Evolutionary conservation across 2,888 invertebrate species (phyloP).

Genomic region (Calameuta filiformis): DNA sequence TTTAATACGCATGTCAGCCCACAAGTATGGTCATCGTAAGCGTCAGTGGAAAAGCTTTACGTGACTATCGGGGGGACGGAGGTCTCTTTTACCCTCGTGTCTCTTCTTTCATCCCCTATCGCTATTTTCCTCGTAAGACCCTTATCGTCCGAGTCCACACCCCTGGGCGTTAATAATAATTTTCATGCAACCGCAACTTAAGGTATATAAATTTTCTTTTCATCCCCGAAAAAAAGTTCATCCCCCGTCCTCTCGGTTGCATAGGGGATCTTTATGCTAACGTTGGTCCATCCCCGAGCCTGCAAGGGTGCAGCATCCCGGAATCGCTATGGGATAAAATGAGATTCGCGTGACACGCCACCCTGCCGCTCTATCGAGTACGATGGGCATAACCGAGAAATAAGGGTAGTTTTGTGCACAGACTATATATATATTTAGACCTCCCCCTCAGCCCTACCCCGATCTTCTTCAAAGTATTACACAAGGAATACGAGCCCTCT

Average conservation of each 20-base stretch:
- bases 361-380: background rate
- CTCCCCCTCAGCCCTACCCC: too few relatives aligned
- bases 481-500: background rate
- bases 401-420: background rate
- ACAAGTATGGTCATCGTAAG: constrained; percentile 38
- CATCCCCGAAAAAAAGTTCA: background rate
- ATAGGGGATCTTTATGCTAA: too few relatives aligned
- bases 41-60: constrained; percentile 27
- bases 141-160: constrained; percentile 55
- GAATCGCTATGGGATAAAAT: background rate
- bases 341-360: background rate
- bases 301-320: background rate
- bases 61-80: constrained; percentile 28
- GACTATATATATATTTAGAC: background rate
- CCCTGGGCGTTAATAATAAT: constrained; percentile 32
- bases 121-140: constrained; percentile 42
- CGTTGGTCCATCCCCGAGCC: too few relatives aligned
- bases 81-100: constrained; percentile 11
- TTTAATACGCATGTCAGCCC: constrained; percentile 22
- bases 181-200: constrained; percentile 41
- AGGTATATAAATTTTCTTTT: constrained; percentile 19
- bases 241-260: too few relatives aligned
- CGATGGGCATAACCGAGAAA: background rate
- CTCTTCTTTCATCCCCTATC: constrained; percentile 22
- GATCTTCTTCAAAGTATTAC: background rate